Percentiles rank a stretch among this genome's conserved stretches.
Conservation (phyloP, 2,888 invertebrate genomes). For the Carpatolechia fugitivella region DNA sequence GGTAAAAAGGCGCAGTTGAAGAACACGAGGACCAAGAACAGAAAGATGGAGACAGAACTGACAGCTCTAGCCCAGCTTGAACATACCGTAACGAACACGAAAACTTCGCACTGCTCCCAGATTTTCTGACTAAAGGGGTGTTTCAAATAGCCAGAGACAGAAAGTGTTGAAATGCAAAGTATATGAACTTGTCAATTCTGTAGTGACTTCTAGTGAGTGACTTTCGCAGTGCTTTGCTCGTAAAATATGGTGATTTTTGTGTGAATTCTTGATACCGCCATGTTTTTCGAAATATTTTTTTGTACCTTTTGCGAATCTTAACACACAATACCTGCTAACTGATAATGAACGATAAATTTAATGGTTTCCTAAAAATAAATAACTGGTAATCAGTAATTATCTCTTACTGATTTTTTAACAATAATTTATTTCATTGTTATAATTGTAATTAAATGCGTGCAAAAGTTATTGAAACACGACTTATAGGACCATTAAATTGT, state of each 20-base stretch:
- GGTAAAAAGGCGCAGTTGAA: conserved; percentile 58
- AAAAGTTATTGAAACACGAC: too few relatives aligned
- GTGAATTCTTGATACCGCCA: too few relatives aligned
- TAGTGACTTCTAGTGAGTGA: not conserved
- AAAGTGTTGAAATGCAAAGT: conserved; percentile 60
- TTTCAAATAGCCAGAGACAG: conserved; percentile 67
- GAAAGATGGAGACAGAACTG: conserved; percentile 67
- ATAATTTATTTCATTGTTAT: too few relatives aligned
- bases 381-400: too few relatives aligned
- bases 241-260: not conserved
- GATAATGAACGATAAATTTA: too few relatives aligned
- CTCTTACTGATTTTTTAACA: too few relatives aligned
- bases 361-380: not conserved
- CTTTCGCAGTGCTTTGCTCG: too few relatives aligned
- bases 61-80: conserved; percentile 68
- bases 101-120: conserved; percentile 76
- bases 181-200: conserved; percentile 58
- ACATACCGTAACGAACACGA: conserved; percentile 68
- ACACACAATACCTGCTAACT: too few relatives aligned
- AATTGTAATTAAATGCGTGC: too few relatives aligned
- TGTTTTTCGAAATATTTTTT: too few relatives aligned
- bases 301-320: too few relatives aligned
- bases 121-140: conserved; percentile 77
- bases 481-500: not conserved
- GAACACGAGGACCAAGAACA: conserved; percentile 58